phyloP scores from a whole-genome alignment of 2,888 invertebrate genomes.

The Acanthococcus lagerstroemiae region DNA sequence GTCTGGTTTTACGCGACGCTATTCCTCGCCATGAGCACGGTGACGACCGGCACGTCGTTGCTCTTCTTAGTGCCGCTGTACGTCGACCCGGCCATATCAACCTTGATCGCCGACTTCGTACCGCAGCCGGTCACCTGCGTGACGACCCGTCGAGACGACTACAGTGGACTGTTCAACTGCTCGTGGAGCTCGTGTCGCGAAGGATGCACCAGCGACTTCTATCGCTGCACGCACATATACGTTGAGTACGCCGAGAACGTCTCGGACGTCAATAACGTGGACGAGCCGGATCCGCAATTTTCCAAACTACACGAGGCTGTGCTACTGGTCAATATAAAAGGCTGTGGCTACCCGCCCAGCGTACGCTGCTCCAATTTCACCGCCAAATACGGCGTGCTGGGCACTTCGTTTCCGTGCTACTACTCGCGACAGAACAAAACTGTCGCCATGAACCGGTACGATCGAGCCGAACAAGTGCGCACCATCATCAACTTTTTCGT shows the following conservation, averaged over 20 bases:
- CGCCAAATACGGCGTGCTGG: slow-evolving; percentile 56
- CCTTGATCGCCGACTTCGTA: slow-evolving; percentile 55
- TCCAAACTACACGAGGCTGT: slow-evolving; percentile 48
- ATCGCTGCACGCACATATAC: slow-evolving; percentile 57
- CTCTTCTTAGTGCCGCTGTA: slow-evolving; percentile 63
- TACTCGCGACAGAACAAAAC: slow-evolving; percentile 69
- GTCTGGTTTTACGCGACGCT: slow-evolving; percentile 58
- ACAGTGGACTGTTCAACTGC: slow-evolving; percentile 64
- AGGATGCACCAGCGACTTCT: slow-evolving; percentile 69
- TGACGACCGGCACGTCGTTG: slow-evolving; percentile 60
- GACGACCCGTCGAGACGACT: slow-evolving; percentile 55
- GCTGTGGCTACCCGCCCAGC: slow-evolving; percentile 69
- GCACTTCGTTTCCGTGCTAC: slow-evolving; percentile 55
- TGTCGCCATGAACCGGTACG: slow-evolving; percentile 73
- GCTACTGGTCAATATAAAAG: slow-evolving; percentile 69
- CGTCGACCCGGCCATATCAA: slow-evolving; percentile 57
- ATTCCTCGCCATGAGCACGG: slow-evolving; percentile 57
- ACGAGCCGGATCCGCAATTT: slow-evolving; percentile 20
- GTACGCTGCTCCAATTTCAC: slow-evolving; percentile 69
- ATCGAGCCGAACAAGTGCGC: slow-evolving; percentile 68
- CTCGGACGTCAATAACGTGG: slow-evolving; percentile 33
- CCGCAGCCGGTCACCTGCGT: slow-evolving; percentile 62
- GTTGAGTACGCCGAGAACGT: slow-evolving; percentile 42
- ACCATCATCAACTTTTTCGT: slow-evolving; percentile 75
- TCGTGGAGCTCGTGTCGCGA: slow-evolving; percentile 71